Conservation (phyloP, 64 coral and sea anemone genomes). For the Orbicella faveolata region DNA sequence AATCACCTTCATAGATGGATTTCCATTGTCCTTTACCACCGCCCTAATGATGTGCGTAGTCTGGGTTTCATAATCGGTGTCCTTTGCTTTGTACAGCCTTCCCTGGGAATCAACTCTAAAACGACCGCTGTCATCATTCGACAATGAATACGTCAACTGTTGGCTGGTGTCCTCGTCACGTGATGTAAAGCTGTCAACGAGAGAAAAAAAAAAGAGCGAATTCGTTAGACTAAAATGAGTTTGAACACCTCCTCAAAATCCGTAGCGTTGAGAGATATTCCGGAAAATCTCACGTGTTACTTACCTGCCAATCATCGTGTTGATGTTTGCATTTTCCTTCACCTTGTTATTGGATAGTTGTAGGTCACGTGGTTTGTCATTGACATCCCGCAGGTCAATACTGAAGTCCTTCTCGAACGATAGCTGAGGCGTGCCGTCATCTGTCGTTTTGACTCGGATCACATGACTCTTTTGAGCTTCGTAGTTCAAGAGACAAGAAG, state of each 20-base stretch:
- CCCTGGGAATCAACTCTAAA: conserved; percentile 66
- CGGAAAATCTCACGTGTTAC: conserved; percentile 15
- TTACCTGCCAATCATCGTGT: conserved; percentile 57
- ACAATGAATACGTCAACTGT: conserved; percentile 55
- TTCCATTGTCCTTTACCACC: conserved; percentile 68
- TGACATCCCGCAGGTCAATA: conserved; percentile 55
- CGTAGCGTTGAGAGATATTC: too few relatives aligned
- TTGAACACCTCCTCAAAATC: background rate
- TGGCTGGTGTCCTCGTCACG: conserved; percentile 65
- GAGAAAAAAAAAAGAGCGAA: background rate
- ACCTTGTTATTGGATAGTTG: conserved; percentile 68
- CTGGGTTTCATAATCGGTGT: conserved; percentile 70
- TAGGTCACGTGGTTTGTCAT: conserved; percentile 74
- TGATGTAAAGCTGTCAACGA: conserved; percentile 33
- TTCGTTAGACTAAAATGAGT: background rate
- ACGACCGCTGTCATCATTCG: conserved; percentile 70
- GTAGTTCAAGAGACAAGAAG: conserved; percentile 64
- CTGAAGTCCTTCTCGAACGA: conserved; percentile 37
- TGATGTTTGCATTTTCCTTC: conserved; percentile 54
- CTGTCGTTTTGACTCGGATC: conserved; percentile 53
- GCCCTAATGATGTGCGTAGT: conserved; percentile 54
- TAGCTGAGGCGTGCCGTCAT: conserved; percentile 53
- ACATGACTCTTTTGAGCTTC: conserved; percentile 43
- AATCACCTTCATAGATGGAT: conserved; percentile 60
- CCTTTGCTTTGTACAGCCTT: conserved; percentile 62